These are phyloP conservation scores for Noctua fimbriata DNA, from an alignment of 2,888 invertebrate species.

Conservation along the genomic window DNA sequence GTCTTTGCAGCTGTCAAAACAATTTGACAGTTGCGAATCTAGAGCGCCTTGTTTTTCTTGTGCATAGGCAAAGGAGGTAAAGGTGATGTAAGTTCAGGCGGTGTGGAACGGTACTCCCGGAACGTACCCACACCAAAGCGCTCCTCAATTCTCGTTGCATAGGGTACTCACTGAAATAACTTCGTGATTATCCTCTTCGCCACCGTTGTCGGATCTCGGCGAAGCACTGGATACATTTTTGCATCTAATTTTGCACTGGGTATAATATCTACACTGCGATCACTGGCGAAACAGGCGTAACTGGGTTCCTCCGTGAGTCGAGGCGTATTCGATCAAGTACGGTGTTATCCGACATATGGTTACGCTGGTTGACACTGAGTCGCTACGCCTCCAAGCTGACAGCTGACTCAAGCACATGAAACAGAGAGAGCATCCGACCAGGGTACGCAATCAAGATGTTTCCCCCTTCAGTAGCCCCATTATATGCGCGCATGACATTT, in stretches of 20 bases:
- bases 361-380: no score
- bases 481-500: not conserved
- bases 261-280: no score
- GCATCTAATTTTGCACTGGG: no score
- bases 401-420: not conserved
- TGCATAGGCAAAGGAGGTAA: not conserved
- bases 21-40: not conserved
- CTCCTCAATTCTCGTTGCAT: no score
- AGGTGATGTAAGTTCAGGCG: not conserved
- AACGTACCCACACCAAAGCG: no score
- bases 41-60: not conserved
- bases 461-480: not conserved
- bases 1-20: not conserved
- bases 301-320: not conserved
- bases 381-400: not conserved
- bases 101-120: not conserved
- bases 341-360: not conserved
- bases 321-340: no score
- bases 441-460: no score
- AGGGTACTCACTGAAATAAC: no score
- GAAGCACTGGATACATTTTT: not conserved
- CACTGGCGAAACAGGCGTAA: not conserved
- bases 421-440: not conserved
- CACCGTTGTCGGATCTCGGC: not conserved
- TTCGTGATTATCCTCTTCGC: no score